These are phyloP conservation scores for Oryzias dopingdopingensis DNA, from an alignment of 2,797 vertebrate genomes.

Conservation along the genomic window DNA sequence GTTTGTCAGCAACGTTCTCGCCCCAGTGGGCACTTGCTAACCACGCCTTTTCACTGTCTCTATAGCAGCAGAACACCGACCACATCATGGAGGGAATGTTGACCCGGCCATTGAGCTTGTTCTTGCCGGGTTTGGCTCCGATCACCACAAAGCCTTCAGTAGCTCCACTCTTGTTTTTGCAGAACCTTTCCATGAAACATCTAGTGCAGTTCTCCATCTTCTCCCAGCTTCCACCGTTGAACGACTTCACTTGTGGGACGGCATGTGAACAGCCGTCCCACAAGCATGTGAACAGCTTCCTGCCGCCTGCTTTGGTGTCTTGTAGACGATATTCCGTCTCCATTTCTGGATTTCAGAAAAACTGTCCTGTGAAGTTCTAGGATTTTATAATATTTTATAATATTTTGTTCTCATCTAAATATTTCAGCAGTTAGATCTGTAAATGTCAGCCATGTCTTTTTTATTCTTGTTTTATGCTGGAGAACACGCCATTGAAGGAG, in stretches of 20 bases:
- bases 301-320: no score
- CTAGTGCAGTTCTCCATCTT: constrained; percentile 21
- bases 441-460: no score
- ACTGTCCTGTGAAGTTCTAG: no score
- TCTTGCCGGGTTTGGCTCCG: constrained; percentile 17
- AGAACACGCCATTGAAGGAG: no score
- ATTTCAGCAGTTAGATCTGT: no score
- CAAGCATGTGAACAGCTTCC: no score
- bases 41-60: fast-evolving
- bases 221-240: constrained; percentile 34
- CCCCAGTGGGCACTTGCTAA: constrained; percentile 20
- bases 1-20: background rate
- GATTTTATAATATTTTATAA: no score
- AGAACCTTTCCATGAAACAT: constrained; percentile 10
- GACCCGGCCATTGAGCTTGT: constrained; percentile 2
- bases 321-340: no score
- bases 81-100: constrained; percentile 37
- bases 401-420: no score
- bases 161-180: background rate
- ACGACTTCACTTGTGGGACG: constrained; percentile 29
- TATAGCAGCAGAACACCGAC: constrained; percentile 48
- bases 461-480: no score
- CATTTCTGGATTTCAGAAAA: no score
- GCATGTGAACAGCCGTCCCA: no score
- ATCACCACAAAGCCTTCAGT: constrained; percentile 31